Conservation (phyloP, 2,797 vertebrate species). For the Dryobates pubescens region DNA sequence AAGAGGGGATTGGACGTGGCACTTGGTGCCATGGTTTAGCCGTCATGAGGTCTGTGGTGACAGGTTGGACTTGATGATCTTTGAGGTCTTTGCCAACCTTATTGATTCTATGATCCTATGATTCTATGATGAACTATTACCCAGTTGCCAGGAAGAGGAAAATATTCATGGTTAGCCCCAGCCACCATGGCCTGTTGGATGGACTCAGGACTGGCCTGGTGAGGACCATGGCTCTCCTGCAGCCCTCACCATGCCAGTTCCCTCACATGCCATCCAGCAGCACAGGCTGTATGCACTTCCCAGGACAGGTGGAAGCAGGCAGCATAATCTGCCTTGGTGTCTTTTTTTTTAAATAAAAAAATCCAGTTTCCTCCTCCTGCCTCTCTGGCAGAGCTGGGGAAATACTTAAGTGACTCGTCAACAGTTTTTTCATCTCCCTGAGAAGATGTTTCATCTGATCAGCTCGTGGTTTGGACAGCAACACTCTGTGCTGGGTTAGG, state of each 20-base stretch:
- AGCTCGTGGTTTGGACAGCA: too few species aligned
- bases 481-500: too few species aligned
- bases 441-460: conserved; percentile 62
- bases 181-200: background rate
- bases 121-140: background rate
- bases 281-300: background rate
- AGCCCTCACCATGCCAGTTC: background rate
- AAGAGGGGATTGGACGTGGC: too few species aligned
- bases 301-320: conserved; percentile 56
- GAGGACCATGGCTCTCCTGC: background rate
- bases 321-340: conserved; percentile 55
- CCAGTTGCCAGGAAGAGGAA: background rate
- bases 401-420: conserved; percentile 71
- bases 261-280: background rate
- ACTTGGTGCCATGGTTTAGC: too few species aligned
- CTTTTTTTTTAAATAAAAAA: conserved; percentile 13
- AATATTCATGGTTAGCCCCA: background rate
- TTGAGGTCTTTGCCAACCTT: too few species aligned
- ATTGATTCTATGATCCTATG: too few species aligned
- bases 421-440: conserved; percentile 24
- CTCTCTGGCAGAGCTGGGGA: conserved; percentile 47
- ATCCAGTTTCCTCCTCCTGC: conserved; percentile 68
- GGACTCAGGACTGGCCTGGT: background rate
- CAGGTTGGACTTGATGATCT: too few species aligned
- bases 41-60: too few species aligned